phyloP scores from a whole-genome alignment of 2,888 invertebrate genomes.

The Venustoraphidia nigricollis region DNA sequence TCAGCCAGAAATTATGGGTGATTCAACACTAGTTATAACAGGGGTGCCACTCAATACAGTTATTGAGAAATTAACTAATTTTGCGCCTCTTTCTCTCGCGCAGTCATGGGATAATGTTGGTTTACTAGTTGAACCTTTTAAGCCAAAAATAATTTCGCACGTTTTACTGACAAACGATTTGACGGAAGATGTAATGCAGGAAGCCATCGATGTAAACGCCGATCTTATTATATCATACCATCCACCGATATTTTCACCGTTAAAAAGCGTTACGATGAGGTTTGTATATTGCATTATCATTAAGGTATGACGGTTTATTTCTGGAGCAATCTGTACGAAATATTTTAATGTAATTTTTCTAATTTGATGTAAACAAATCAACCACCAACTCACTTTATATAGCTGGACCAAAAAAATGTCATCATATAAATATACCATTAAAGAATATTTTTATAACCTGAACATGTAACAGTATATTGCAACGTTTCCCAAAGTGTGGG shows the following conservation, averaged over 20 bases:
- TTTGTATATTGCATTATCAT: slow-evolving; percentile 21
- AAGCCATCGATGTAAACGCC: slow-evolving; percentile 50
- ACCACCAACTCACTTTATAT: too few relatives aligned
- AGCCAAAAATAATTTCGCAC: slow-evolving; percentile 33
- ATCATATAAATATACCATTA: too few relatives aligned
- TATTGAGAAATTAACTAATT: slow-evolving; percentile 42
- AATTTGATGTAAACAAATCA: too few relatives aligned
- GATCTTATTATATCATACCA: slow-evolving; percentile 87
- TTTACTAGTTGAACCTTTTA: slow-evolving; percentile 64
- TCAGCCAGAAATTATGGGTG: neutral
- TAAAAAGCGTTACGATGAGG: slow-evolving; percentile 71
- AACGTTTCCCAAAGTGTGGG: too few relatives aligned
- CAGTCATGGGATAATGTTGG: slow-evolving; percentile 95
- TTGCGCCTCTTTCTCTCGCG: slow-evolving; percentile 56
- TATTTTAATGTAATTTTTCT: too few relatives aligned
- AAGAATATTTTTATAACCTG: too few relatives aligned
- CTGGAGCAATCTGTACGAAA: too few relatives aligned
- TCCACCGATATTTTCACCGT: slow-evolving; percentile 80
- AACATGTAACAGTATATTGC: too few relatives aligned
- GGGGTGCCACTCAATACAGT: slow-evolving; percentile 36
- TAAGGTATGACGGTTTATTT: too few relatives aligned
- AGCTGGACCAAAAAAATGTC: too few relatives aligned
- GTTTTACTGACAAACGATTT: slow-evolving; percentile 84
- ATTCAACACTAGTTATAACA: slow-evolving; percentile 2
- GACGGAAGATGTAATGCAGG: slow-evolving; percentile 72